These are phyloP conservation scores for Garra rufa DNA, from an alignment of 2,113 vertebrate genomes.

Conservation along the genomic window DNA sequence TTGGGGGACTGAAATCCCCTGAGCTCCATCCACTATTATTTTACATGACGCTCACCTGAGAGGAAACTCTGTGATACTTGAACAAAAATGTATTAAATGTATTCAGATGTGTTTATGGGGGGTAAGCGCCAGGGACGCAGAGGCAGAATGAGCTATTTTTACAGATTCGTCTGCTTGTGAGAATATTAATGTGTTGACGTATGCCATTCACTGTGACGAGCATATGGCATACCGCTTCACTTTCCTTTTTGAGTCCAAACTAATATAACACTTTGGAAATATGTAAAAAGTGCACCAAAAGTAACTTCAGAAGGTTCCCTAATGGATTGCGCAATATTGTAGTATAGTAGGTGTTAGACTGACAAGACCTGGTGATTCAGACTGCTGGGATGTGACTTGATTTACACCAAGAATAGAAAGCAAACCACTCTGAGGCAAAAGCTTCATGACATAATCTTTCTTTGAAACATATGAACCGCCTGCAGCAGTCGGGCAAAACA, in stretches of 20 bases:
- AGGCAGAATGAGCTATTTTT: conserved; percentile 13
- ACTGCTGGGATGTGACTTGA: conserved; percentile 18
- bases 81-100: conserved; percentile 2
- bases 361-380: neutral
- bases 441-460: conserved; percentile 38
- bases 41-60: conserved; percentile 20
- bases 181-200: conserved; percentile 1
- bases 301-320: neutral
- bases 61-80: conserved; percentile 38
- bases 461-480: conserved; percentile 12
- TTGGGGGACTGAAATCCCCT: conserved; percentile 23
- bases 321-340: conserved; percentile 20
- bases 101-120: neutral
- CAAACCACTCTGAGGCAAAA: conserved; percentile 6
- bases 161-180: neutral
- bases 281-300: neutral
- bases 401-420: conserved; percentile 27
- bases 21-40: conserved; percentile 18
- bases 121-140: neutral
- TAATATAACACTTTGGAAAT: neutral
- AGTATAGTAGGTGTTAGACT: conserved; percentile 18
- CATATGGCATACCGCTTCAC: neutral
- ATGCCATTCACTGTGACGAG: neutral
- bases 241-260: neutral
- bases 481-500: neutral